phyloP scores from a whole-genome alignment of 2,797 vertebrate genomes.

The Hafferia zeledoni region DNA sequence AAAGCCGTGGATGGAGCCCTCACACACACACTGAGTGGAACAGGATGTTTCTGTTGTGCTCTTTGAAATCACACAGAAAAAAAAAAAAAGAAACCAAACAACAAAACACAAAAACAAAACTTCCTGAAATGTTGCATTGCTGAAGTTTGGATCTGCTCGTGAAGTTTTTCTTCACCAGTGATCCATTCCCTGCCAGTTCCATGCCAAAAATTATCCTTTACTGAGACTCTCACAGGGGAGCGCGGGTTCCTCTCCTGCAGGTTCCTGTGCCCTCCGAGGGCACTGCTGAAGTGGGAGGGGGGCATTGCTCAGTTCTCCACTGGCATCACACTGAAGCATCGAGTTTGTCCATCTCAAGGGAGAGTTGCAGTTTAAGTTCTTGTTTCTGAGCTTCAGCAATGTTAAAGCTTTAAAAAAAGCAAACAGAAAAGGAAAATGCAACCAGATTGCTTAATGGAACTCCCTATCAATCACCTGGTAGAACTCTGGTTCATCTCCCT shows the following conservation, averaged over 20 bases:
- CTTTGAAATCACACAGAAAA: not conserved
- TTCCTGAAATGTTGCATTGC: not conserved
- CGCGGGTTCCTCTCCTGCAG: not conserved
- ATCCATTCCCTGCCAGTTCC: slow-evolving; percentile 23
- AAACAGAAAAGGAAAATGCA: not conserved
- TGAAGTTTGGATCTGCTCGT: not conserved
- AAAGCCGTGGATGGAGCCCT: slow-evolving; percentile 26
- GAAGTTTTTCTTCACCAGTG: not conserved
- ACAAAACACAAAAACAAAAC: not conserved
- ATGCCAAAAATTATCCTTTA: not conserved
- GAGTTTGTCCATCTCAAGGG: slow-evolving; percentile 28
- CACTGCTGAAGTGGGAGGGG: not conserved
- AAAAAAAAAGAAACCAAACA: not conserved
- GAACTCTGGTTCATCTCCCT: not conserved
- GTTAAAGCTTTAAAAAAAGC: slow-evolving; percentile 6
- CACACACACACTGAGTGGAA: not conserved
- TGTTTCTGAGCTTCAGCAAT: slow-evolving; percentile 41
- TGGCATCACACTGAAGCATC: slow-evolving; percentile 13
- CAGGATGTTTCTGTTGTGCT: not conserved
- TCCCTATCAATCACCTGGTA: not conserved
- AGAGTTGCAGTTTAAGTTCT: slow-evolving; percentile 9
- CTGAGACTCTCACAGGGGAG: not conserved
- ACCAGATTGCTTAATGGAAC: not conserved
- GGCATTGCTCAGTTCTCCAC: not conserved
- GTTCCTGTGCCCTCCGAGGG: not conserved